Conservation (phyloP, 53 echinoderm and acorn worm species). For the Henricia sp. region DNA sequence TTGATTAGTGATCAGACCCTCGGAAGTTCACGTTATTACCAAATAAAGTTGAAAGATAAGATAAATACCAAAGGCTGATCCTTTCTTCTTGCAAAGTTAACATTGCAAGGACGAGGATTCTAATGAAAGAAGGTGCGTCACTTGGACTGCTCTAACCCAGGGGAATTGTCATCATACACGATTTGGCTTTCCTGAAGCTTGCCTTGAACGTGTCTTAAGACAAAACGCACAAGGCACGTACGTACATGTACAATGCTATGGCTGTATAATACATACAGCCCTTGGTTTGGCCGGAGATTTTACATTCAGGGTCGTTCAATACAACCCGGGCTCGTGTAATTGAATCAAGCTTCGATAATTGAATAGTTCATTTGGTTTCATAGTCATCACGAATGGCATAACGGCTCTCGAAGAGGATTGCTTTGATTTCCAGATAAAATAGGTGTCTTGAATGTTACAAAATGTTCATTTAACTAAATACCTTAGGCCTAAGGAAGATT, state of each 20-base stretch:
- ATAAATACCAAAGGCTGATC: conserved; percentile 8
- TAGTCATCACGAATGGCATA: neutral
- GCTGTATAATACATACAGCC: neutral
- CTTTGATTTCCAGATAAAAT: too few relatives aligned
- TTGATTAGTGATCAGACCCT: conserved; percentile 18
- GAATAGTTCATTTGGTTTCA: conserved; percentile 28
- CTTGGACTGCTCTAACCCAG: neutral
- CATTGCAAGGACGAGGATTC: neutral
- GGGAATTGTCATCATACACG: neutral
- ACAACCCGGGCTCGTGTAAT: conserved; percentile 18
- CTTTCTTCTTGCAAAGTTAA: conserved; percentile 2
- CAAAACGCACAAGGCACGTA: conserved; percentile 6
- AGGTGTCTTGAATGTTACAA: too few relatives aligned
- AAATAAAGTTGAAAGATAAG: conserved; percentile 9
- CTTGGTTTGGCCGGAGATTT: neutral
- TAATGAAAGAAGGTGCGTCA: neutral
- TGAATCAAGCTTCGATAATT: conserved; percentile 27
- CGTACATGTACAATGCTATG: neutral
- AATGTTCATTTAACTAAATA: too few relatives aligned
- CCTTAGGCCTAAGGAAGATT: too few relatives aligned
- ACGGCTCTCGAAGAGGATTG: too few relatives aligned
- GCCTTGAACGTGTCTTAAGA: neutral
- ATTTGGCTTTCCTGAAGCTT: neutral
- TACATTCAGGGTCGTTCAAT: conserved; percentile 36
- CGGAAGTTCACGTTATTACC: conserved; percentile 40